Base-by-base conservation (phyloP, 2,888 invertebrate genomes). In the Tinea semifulvella region DNA sequence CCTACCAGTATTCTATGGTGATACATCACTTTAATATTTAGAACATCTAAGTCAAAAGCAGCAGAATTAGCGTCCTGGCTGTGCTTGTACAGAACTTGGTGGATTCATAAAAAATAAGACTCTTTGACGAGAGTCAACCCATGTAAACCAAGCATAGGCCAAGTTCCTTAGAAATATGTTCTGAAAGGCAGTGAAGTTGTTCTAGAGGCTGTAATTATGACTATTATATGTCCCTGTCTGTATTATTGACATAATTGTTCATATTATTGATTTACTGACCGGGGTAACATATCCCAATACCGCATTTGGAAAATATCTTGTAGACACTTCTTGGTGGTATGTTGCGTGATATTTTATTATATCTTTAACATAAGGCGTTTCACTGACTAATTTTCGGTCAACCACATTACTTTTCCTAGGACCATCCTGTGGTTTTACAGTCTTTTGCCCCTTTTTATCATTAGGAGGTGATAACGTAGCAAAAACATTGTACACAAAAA, bases 241-340 rank as follows among this genome's bases (percentile, higher is more conserved):
- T 13, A n/a, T 5, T 5, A 5, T 4, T 5, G 11, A 43, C 14
- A 8, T 43, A 14, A 39, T 11, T 27, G 7, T n/a, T n/a, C n/a
- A n/a, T n/a, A n/a, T n/a, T n/a, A n/a, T n/a, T n/a, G n/a, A n/a
- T n/a, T 42, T 19, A 76, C 82, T 72, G 74, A 92, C 96, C 47
- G 96, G 96, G 38, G 97, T 97, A 36, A 96, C 92, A 69, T 93
- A 97, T 46, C 93, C 97, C 49, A 97, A 74, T 11, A 91, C 88
- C n/a, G 88, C 81, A 39, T 89, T 89, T 49, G 86, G 80, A 57
- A 92, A 91, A 54, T 85, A 85, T 46, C 86, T 84, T 1, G 76
- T 60, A 10, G 82, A 71, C 2, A 89, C 88, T 44, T 91, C 86
- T 56, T 88, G 86, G 59, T 86, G 88, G 66, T 91, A 95, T 0